phyloP scores from a whole-genome alignment of 2,797 vertebrate species.

The Aselliscus stoliczkanus region DNA sequence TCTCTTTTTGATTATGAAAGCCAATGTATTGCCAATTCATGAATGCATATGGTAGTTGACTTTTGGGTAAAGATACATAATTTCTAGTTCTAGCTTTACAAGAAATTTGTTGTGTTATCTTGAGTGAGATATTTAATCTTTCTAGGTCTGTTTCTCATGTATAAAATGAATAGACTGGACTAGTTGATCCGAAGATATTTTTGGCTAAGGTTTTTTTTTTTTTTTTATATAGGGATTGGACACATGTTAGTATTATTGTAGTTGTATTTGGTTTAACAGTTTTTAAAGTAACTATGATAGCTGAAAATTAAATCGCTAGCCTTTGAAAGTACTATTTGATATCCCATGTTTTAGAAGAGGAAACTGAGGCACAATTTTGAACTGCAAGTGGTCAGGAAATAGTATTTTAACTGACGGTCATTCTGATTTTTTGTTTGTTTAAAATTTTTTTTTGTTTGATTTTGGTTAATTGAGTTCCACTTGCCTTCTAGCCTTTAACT shows the following conservation, averaged over 20 bases:
- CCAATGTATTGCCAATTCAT: neutral
- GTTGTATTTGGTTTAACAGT: neutral
- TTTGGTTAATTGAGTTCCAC: neutral
- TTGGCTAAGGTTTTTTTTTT: neutral
- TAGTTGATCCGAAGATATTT: neutral
- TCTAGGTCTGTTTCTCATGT: neutral
- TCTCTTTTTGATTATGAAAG: neutral
- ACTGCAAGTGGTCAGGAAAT: neutral
- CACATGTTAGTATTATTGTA: neutral
- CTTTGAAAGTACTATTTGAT: neutral
- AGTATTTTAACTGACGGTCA: neutral
- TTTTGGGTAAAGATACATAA: neutral
- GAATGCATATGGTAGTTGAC: neutral
- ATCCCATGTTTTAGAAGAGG: neutral
- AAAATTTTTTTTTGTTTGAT: neutral
- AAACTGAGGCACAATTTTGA: neutral
- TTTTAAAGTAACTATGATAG: neutral
- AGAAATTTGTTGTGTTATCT: conserved; percentile 24
- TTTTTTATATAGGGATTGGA: neutral
- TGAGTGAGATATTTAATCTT: neutral
- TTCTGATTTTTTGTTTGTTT: neutral
- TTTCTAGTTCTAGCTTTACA: conserved; percentile 21
- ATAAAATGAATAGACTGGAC: neutral
- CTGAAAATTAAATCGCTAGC: neutral
- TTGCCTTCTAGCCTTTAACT: conserved; percentile 2